A percentile compares a stretch with the other conserved stretches of the same genome.
Conservation (phyloP, 2,888 invertebrate species). For the Stenoptilia bipunctidactyla region DNA sequence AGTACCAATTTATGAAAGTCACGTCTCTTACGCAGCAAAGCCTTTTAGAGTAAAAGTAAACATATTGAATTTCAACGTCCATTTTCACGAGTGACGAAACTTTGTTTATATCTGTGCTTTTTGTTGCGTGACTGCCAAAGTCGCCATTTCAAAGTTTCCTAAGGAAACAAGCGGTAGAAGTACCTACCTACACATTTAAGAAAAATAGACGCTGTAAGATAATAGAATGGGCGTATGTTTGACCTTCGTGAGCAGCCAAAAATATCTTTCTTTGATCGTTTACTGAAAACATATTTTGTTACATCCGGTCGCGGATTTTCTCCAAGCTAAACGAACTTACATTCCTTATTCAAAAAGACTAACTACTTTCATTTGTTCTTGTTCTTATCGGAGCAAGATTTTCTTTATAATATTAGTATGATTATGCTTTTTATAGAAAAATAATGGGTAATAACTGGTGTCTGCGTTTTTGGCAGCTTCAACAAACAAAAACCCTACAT, state of each 20-base stretch:
- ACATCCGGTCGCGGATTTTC: not conserved
- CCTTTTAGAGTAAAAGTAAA: not conserved
- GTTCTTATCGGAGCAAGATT: too few relatives aligned
- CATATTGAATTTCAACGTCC: not conserved
- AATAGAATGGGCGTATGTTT: not conserved
- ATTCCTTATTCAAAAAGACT: too few relatives aligned
- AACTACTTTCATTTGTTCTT: too few relatives aligned
- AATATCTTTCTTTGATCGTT: not conserved
- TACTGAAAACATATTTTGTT: not conserved
- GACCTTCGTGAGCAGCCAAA: not conserved
- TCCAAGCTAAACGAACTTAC: too few relatives aligned
- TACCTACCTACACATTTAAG: not conserved
- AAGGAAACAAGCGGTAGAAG: not conserved
- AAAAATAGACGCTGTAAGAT: not conserved
- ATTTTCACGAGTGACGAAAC: not conserved
- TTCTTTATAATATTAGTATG: too few relatives aligned
- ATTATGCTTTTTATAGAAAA: too few relatives aligned
- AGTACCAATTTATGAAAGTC: too few relatives aligned
- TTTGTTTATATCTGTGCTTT: not conserved
- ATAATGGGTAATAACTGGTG: too few relatives aligned
- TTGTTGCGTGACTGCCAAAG: not conserved
- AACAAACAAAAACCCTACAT: too few relatives aligned
- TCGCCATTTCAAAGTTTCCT: not conserved
- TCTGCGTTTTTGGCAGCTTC: too few relatives aligned
- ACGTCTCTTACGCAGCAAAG: too few relatives aligned